These are phyloP conservation scores for Megaceryle alcyon DNA, from an alignment of 2,797 vertebrate genomes.

Conservation along the genomic window DNA sequence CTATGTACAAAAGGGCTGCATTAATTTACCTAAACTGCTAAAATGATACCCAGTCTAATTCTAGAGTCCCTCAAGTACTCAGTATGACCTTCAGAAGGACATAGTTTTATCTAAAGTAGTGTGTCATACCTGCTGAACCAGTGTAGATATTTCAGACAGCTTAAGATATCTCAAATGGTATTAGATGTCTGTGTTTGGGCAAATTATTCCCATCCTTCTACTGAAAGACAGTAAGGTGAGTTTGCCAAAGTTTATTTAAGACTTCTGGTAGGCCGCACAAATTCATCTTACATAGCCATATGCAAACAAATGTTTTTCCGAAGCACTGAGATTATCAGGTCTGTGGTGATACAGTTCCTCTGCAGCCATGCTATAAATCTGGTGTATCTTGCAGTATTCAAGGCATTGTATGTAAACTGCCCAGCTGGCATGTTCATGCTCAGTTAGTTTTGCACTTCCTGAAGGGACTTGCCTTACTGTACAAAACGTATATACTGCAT, in stretches of 20 bases:
- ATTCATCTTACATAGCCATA: background rate
- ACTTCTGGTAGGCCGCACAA: background rate
- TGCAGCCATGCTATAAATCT: background rate
- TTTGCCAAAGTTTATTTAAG: background rate
- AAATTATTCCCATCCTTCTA: background rate
- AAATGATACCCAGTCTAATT: background rate
- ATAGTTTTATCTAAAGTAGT: background rate
- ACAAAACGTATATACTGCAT: background rate
- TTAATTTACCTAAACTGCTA: background rate
- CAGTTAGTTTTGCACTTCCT: background rate
- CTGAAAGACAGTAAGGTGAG: background rate
- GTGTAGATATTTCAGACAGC: background rate
- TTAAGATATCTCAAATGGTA: background rate
- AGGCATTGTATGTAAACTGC: background rate
- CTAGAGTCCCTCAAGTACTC: background rate
- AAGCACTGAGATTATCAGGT: background rate
- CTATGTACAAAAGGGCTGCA: background rate
- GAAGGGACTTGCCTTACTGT: background rate
- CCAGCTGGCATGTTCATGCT: background rate
- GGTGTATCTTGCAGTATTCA: background rate
- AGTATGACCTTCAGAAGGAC: background rate
- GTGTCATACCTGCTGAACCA: background rate
- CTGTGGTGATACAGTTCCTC: background rate
- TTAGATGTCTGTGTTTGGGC: background rate
- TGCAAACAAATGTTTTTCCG: background rate